phyloP scores from a whole-genome alignment of 1,140 invertebrate species.

The Drosophila tristis region DNA sequence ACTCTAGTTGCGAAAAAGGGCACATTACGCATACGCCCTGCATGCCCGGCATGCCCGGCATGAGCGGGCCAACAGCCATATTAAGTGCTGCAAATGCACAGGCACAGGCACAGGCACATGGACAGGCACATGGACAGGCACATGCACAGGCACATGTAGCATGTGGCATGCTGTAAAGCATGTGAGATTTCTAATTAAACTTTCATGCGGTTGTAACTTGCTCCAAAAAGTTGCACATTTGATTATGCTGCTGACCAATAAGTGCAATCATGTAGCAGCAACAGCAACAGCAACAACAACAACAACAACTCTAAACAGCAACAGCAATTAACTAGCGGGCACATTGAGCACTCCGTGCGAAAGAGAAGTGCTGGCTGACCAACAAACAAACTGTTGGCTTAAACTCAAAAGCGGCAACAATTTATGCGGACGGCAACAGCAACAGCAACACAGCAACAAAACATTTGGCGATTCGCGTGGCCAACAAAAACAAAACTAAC shows the following conservation, averaged over 20 bases:
- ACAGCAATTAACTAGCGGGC: constrained; percentile 71
- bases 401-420: constrained; percentile 78
- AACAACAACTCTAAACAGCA: constrained; percentile 29
- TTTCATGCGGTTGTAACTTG: constrained; percentile 55
- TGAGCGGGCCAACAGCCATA: no score
- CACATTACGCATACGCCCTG: constrained; percentile 30
- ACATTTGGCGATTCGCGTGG: constrained; percentile 42
- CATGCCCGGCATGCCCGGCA: not conserved
- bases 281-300: no score
- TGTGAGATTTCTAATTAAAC: constrained; percentile 70
- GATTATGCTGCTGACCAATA: constrained; percentile 77
- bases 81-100: constrained; percentile 18
- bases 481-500: constrained; percentile 31
- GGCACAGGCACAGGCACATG: constrained; percentile 16
- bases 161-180: no score
- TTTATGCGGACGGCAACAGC: constrained; percentile 55
- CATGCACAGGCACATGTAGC: constrained; percentile 11
- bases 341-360: not conserved
- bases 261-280: constrained; percentile 63
- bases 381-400: constrained; percentile 80
- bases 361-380: constrained; percentile 56
- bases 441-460: constrained; percentile 17
- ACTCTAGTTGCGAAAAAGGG: constrained; percentile 1
- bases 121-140: constrained; percentile 23
- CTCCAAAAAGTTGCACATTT: constrained; percentile 73